Conservation (phyloP, 2,113 vertebrate species). For the Calypte anna region DNA sequence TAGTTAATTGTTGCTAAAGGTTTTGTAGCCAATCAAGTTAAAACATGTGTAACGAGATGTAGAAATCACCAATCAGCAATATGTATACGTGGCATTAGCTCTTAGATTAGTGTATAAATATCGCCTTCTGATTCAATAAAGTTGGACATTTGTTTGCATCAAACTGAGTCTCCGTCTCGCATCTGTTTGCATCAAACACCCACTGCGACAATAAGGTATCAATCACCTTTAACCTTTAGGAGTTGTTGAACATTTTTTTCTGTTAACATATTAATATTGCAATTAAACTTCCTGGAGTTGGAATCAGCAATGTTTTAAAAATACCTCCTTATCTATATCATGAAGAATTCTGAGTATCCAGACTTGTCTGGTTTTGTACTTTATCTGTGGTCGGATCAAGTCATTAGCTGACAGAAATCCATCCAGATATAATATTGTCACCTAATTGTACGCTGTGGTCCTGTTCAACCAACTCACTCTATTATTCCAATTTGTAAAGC, state of each 20-base stretch:
- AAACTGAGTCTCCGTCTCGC: too few relatives aligned
- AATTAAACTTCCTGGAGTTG: neutral
- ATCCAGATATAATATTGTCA: conserved; percentile 18
- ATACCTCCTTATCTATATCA: neutral
- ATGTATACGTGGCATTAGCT: too few relatives aligned
- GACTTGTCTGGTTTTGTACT: neutral
- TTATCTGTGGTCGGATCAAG: neutral
- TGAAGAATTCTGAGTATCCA: neutral
- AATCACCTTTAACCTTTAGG: neutral
- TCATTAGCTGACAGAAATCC: conserved; percentile 9
- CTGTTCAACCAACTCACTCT: conserved; percentile 13
- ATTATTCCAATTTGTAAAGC: conserved; percentile 45
- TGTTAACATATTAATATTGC: neutral
- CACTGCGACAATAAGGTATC: neutral
- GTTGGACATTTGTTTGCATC: too few relatives aligned
- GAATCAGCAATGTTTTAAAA: neutral
- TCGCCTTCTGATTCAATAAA: too few relatives aligned
- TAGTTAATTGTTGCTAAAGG: too few relatives aligned
- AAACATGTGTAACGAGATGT: too few relatives aligned
- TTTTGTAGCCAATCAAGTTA: too few relatives aligned
- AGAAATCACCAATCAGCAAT: too few relatives aligned
- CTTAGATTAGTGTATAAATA: too few relatives aligned
- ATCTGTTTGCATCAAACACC: too few relatives aligned
- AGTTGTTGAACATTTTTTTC: neutral
- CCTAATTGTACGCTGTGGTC: neutral